phyloP scores from a whole-genome alignment of 37 sponge, comb jelly and placozoan species.

The Lycopodina hypogea region DNA sequence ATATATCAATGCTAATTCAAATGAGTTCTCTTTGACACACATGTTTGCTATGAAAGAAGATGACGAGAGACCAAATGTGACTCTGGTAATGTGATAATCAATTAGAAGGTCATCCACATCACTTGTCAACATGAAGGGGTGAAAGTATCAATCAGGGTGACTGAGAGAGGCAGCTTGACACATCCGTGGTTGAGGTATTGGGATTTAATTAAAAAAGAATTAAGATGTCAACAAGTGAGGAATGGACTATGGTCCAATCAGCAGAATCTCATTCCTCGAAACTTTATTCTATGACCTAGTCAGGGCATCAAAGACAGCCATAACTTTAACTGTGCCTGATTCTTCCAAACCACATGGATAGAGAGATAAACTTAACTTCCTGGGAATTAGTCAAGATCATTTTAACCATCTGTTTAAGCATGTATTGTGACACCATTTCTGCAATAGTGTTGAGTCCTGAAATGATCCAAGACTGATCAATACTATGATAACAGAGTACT shows the following conservation, averaged over 20 bases:
- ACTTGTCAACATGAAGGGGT: conserved; percentile 42
- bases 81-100: conserved; percentile 45
- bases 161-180: conserved; percentile 15
- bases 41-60: conserved; percentile 53
- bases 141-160: conserved; percentile 37
- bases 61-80: conserved; percentile 57
- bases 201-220: no score
- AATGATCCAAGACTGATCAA: conserved; percentile 31
- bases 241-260: no score
- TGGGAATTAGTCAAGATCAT: conserved; percentile 38
- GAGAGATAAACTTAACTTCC: no score
- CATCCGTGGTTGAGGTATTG: no score
- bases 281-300: no score
- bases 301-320: no score
- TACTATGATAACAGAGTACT: no score
- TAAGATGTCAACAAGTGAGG: no score
- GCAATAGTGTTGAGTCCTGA: no score
- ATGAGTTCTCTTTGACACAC: conserved; percentile 47
- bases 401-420: conserved; percentile 32
- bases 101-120: neutral
- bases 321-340: no score
- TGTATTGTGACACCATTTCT: no score
- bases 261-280: conserved; percentile 33
- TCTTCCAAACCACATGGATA: no score
- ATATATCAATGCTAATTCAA: neutral